These are phyloP conservation scores for Argopecten irradians DNA, from an alignment of 1,140 invertebrate species.

Conservation along the genomic window DNA sequence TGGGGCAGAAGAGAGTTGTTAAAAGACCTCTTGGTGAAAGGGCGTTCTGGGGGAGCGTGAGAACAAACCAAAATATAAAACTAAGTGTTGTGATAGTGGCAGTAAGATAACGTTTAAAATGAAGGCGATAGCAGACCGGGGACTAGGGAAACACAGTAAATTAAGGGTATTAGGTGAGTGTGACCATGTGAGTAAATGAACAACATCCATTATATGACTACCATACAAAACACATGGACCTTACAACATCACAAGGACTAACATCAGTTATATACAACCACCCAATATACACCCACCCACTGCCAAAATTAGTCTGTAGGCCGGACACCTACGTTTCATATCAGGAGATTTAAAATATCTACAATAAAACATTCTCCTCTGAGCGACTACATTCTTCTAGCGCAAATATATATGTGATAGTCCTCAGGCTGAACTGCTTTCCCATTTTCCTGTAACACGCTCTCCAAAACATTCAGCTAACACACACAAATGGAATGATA, in stretches of 20 bases:
- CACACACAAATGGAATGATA: no score
- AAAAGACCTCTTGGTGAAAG: no score
- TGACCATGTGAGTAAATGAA: slow-evolving; percentile 3
- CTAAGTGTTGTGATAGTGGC: no score
- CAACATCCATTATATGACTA: neutral
- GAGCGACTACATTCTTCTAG: no score
- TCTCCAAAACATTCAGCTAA: neutral
- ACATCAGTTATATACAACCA: neutral
- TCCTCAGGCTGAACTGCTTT: no score
- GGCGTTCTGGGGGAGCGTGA: no score
- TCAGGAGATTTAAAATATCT: neutral
- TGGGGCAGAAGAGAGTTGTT: neutral
- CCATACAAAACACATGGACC: neutral
- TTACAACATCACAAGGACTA: neutral
- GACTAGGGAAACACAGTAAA: neutral
- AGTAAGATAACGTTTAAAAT: neutral
- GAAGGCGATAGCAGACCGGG: neutral
- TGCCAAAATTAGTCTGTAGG: neutral
- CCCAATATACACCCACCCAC: neutral
- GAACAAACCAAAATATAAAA: no score
- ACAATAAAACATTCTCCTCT: neutral
- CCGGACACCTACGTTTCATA: neutral
- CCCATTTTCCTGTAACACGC: neutral
- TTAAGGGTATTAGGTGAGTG: neutral
- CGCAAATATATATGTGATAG: no score